A percentile compares a stretch with the other conserved stretches of the same genome.
Conservation (phyloP, 2,113 vertebrate species). For the Indicator indicator region DNA sequence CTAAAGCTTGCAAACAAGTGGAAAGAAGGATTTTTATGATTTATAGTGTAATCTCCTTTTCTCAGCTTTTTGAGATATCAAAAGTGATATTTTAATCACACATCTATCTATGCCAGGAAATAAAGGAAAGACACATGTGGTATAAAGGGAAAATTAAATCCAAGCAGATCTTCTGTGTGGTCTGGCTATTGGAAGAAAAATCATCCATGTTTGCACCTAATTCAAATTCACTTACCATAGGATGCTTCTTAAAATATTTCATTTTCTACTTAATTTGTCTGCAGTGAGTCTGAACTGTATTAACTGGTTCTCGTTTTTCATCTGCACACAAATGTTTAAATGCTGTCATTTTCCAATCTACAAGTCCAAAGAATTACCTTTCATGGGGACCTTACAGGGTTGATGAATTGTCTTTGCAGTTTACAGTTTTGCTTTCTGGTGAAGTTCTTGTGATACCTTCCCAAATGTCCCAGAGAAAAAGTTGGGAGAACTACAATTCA, state of each 20-base stretch:
- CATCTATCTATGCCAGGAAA: slow-evolving; percentile 45
- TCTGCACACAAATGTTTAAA: background rate
- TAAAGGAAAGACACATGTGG: slow-evolving; percentile 30
- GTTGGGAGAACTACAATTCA: background rate
- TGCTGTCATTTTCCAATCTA: background rate
- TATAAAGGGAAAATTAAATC: slow-evolving; percentile 34
- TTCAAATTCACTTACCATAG: slow-evolving; percentile 51
- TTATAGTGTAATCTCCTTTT: slow-evolving; percentile 44
- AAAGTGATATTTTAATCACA: slow-evolving; percentile 63
- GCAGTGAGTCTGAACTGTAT: slow-evolving; percentile 21
- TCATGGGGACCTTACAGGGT: background rate
- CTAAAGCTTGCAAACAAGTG: slow-evolving; percentile 13
- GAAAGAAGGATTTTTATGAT: slow-evolving; percentile 40
- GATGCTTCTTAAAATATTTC: slow-evolving; percentile 59
- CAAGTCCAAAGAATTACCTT: background rate
- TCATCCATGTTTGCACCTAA: slow-evolving; percentile 38
- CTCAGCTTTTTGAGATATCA: slow-evolving; percentile 39
- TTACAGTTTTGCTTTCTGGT: background rate
- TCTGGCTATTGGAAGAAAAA: slow-evolving; percentile 8
- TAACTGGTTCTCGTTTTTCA: slow-evolving; percentile 46
- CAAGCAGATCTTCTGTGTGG: slow-evolving; percentile 1
- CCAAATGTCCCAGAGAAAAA: background rate
- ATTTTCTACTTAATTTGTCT: slow-evolving; percentile 59
- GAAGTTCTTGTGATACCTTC: background rate
- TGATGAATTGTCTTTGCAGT: background rate